A percentile compares a stretch with the other conserved stretches of the same genome.
Evolutionary conservation across 2,113 vertebrate species (phyloP).

Genomic region (Campylomormyrus tamandua): DNA sequence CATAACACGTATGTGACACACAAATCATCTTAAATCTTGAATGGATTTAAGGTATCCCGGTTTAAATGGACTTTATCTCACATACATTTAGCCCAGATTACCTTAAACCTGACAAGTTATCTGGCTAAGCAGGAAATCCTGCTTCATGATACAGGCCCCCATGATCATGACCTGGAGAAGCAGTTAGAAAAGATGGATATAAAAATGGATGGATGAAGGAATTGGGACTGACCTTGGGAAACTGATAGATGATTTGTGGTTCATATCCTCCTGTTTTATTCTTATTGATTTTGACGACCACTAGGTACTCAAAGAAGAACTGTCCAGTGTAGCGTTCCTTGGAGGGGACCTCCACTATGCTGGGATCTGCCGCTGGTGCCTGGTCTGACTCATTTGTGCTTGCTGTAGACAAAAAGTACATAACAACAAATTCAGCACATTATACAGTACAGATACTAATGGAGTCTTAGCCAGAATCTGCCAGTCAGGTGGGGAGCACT

Average conservation of each 20-base stretch:
- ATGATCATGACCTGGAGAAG: neutral
- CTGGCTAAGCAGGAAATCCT: neutral
- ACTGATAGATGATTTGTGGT: conserved; percentile 75
- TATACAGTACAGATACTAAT: neutral
- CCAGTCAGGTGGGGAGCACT: neutral
- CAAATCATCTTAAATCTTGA: neutral
- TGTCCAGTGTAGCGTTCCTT: conserved; percentile 47
- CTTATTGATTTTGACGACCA: conserved; percentile 69
- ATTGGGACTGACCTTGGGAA: conserved; percentile 67
- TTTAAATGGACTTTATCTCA: neutral
- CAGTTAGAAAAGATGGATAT: neutral
- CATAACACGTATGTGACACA: neutral
- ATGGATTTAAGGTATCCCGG: neutral
- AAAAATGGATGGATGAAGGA: neutral
- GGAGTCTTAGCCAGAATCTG: neutral
- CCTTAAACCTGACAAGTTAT: neutral
- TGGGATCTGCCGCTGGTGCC: neutral
- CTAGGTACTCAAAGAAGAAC: conserved; percentile 76
- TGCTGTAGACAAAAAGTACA: conserved; percentile 7
- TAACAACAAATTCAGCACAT: neutral
- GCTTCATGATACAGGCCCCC: neutral
- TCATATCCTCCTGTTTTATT: conserved; percentile 57
- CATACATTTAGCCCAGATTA: neutral
- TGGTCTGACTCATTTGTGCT: conserved; percentile 12
- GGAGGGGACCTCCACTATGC: neutral